Evolutionary conservation across 2,888 invertebrate species (phyloP).

Genomic region (Sarcophaga variegata): DNA sequence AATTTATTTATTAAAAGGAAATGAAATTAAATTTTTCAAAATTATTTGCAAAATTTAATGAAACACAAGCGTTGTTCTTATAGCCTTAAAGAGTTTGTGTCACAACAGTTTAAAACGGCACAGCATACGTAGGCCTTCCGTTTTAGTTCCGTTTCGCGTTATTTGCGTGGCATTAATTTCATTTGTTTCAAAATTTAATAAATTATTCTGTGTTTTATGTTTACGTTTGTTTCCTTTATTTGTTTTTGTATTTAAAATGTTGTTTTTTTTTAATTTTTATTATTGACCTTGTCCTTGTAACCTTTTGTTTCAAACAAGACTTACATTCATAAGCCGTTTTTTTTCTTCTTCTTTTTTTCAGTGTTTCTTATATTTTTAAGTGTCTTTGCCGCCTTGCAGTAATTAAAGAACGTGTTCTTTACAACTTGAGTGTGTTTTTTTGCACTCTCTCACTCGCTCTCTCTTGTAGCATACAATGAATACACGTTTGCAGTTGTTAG

Average conservation of each 20-base stretch:
- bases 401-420: conserved; percentile 49
- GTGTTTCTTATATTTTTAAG: conserved; percentile 38
- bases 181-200: not conserved
- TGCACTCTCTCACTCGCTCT: too few relatives aligned
- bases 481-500: not conserved
- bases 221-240: too few relatives aligned
- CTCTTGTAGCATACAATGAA: too few relatives aligned
- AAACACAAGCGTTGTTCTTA: too few relatives aligned
- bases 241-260: not conserved
- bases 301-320: conserved; percentile 11
- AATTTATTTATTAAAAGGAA: too few relatives aligned
- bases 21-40: too few relatives aligned
- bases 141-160: too few relatives aligned
- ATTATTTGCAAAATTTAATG: too few relatives aligned
- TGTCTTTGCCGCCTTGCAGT: conserved; percentile 46
- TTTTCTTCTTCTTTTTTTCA: conserved; percentile 16
- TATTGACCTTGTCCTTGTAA: conserved; percentile 59
- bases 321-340: too few relatives aligned
- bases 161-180: too few relatives aligned
- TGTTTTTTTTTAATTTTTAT: not conserved
- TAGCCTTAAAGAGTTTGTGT: not conserved
- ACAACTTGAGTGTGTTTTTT: too few relatives aligned
- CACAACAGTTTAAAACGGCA: not conserved
- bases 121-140: not conserved
- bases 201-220: not conserved